Percentiles rank a stretch among this genome's conserved stretches.
These are phyloP conservation scores for Poecilia velifera DNA, from an alignment of 2,797 vertebrate genomes.

Conservation along the genomic window DNA sequence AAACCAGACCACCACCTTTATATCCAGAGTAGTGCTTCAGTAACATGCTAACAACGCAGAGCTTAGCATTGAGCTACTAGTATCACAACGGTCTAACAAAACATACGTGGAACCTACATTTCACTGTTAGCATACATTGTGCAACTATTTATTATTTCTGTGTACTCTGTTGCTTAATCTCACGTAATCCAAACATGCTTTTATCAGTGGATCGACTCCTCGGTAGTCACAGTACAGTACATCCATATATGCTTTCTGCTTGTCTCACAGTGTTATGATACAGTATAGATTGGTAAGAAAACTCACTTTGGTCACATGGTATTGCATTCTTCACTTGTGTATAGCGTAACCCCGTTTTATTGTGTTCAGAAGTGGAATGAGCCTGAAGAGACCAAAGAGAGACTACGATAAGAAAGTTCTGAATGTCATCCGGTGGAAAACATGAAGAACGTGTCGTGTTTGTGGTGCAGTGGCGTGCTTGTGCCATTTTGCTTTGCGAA, in stretches of 20 bases:
- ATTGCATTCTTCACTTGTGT: slow-evolving; percentile 63
- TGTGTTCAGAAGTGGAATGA: slow-evolving; percentile 62
- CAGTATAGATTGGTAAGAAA: slow-evolving; percentile 57
- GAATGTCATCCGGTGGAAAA: slow-evolving; percentile 64
- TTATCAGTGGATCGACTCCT: slow-evolving; percentile 57
- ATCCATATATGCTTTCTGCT: slow-evolving; percentile 68
- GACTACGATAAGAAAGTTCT: slow-evolving; percentile 56
- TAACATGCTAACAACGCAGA: slow-evolving; percentile 72
- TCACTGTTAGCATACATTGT: slow-evolving; percentile 72
- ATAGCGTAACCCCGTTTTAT: slow-evolving; percentile 50
- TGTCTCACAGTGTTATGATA: slow-evolving; percentile 69
- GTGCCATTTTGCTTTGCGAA: slow-evolving; percentile 34
- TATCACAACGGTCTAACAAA: slow-evolving; percentile 60
- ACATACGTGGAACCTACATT: slow-evolving; percentile 63
- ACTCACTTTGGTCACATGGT: slow-evolving; percentile 56
- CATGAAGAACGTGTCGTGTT: slow-evolving; percentile 65
- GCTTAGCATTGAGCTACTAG: slow-evolving; percentile 66
- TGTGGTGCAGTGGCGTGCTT: slow-evolving; percentile 40
- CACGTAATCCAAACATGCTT: slow-evolving; percentile 72
- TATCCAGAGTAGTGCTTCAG: slow-evolving; percentile 70
- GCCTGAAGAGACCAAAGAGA: slow-evolving; percentile 74
- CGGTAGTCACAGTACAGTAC: slow-evolving; percentile 62
- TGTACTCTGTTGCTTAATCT: slow-evolving; percentile 68
- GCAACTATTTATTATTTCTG: slow-evolving; percentile 75
- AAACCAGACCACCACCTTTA: slow-evolving; percentile 48